Evolutionary conservation across 2,113 vertebrate genomes (phyloP).

Genomic region (Podarcis cretensis): DNA sequence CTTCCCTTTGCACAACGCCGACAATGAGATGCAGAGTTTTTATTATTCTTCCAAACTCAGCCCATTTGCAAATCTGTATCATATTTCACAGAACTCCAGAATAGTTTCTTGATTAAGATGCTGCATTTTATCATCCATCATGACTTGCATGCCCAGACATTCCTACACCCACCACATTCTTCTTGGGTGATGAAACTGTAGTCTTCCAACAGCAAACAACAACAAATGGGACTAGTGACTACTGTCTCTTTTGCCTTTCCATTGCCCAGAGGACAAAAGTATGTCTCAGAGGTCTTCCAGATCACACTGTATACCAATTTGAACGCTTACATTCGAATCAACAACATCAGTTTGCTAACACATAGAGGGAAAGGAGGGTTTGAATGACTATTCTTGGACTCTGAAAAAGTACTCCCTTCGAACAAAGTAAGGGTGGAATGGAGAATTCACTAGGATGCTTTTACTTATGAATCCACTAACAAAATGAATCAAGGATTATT

Average conservation of each 20-base stretch:
- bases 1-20: neutral
- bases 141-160: constrained; percentile 12
- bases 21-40: constrained; percentile 5
- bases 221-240: neutral
- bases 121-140: constrained; percentile 20
- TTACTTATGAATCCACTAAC: neutral
- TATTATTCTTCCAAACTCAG: neutral
- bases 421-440: constrained; percentile 30
- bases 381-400: constrained; percentile 50
- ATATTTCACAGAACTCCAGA: constrained; percentile 19
- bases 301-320: constrained; percentile 15
- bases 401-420: constrained; percentile 8
- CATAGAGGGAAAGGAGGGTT: constrained; percentile 39
- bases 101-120: constrained; percentile 28
- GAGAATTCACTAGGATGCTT: constrained; percentile 20
- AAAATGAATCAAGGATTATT: constrained; percentile 30
- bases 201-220: neutral
- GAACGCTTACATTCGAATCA: constrained; percentile 32
- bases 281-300: neutral
- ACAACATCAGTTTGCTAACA: constrained; percentile 39
- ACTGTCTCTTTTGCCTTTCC: neutral
- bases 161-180: constrained; percentile 26
- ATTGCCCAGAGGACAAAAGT: constrained; percentile 17
- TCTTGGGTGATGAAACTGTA: constrained; percentile 22
- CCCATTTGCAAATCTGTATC: constrained; percentile 16